Percentiles rank a stretch among this genome's conserved stretches.
Evolutionary conservation across 92 coral and sea anemone genomes (phyloP).

Genomic region (Montipora capitata): DNA sequence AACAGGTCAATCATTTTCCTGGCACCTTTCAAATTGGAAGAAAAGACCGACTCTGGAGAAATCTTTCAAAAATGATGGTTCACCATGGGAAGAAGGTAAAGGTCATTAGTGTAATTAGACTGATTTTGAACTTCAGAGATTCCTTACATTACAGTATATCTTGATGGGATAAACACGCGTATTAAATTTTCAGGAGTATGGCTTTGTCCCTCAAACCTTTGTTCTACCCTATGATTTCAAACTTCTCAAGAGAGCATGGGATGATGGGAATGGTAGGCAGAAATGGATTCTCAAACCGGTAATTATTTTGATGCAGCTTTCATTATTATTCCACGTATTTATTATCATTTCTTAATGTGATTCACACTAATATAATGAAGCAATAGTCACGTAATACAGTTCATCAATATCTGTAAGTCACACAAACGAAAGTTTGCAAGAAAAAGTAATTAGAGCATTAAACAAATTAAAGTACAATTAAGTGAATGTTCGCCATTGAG

Average conservation of each 20-base stretch:
- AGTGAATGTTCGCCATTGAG: no score
- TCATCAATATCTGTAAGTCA: no score
- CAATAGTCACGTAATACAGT: no score
- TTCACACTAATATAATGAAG: no score
- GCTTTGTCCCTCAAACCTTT: conserved; percentile 97
- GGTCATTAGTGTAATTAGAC: no score
- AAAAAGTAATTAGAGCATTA: no score
- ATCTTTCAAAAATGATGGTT: conserved; percentile 87
- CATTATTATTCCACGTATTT: not conserved
- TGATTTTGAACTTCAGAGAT: not conserved
- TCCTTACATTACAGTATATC: not conserved
- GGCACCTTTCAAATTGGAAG: conserved; percentile 99
- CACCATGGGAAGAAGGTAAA: conserved; percentile 93
- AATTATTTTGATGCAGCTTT: not conserved
- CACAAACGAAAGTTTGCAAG: no score
- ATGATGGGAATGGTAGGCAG: conserved; percentile 94
- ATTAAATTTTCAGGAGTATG: conserved; percentile 85
- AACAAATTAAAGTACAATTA: no score
- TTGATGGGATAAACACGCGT: not conserved
- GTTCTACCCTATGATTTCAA: conserved; percentile 96
- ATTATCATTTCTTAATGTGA: not conserved
- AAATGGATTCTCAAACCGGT: conserved; percentile 99
- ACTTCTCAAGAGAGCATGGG: conserved; percentile 97
- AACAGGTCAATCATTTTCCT: conserved; percentile 96
- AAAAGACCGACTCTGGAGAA: conserved; percentile 97